These are phyloP conservation scores for Mnemiopsis leidyi DNA, from an alignment of 37 sponge, comb jelly and placozoan genomes.

Conservation along the genomic window DNA sequence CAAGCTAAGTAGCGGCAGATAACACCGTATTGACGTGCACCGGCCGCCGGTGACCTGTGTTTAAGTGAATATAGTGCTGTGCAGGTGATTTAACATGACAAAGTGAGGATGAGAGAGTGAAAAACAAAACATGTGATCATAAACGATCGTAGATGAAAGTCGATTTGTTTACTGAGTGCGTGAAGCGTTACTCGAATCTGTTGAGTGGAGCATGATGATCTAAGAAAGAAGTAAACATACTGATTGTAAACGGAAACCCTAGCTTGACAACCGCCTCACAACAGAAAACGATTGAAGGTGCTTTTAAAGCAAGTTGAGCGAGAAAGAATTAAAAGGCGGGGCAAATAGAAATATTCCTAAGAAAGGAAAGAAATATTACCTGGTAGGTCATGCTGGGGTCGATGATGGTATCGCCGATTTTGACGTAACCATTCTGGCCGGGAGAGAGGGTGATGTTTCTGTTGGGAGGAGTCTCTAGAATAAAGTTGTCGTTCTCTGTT, in stretches of 20 bases:
- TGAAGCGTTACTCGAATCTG: too few species aligned
- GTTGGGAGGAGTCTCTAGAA: neutral
- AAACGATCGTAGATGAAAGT: neutral
- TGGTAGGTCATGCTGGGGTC: constrained; percentile 34
- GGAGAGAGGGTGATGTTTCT: constrained; percentile 62
- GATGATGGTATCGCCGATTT: constrained; percentile 58
- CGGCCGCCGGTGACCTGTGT: neutral
- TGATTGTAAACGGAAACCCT: neutral
- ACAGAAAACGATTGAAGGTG: too few species aligned
- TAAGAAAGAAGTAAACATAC: neutral
- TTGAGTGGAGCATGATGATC: neutral
- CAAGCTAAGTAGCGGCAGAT: neutral
- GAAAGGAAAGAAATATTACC: neutral
- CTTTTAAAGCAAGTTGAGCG: too few species aligned
- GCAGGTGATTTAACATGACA: constrained; percentile 33
- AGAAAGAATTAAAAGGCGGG: too few species aligned
- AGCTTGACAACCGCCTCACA: too few species aligned
- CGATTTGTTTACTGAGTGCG: too few species aligned
- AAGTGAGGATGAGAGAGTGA: neutral
- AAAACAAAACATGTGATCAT: neutral
- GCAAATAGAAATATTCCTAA: too few species aligned
- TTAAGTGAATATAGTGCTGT: constrained; percentile 19
- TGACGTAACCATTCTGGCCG: constrained; percentile 27
- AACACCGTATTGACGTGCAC: constrained; percentile 22
- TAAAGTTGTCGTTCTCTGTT: constrained; percentile 61